Evolutionary conservation across 2,888 invertebrate species (phyloP).

Genomic region (Apamea anceps): DNA sequence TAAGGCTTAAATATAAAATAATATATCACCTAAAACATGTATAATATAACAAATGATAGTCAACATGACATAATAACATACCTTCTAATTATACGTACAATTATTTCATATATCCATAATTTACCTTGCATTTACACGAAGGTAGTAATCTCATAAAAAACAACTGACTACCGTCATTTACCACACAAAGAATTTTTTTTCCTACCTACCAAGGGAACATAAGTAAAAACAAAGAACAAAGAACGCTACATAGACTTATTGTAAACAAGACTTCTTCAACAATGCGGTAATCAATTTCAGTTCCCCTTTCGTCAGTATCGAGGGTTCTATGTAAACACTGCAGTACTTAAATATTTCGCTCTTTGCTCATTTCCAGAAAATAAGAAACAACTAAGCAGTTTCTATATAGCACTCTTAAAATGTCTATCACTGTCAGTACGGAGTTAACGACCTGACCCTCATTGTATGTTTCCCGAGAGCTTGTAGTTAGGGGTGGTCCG

Average conservation of each 20-base stretch:
- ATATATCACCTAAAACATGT: too few species aligned
- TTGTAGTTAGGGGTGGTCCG: neutral
- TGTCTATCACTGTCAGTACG: neutral
- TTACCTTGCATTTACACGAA: too few species aligned
- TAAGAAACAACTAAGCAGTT: neutral
- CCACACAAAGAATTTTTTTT: too few species aligned
- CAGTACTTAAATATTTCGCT: neutral
- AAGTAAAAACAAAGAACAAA: too few species aligned
- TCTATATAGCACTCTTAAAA: neutral
- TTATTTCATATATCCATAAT: too few species aligned
- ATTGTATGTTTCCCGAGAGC: neutral
- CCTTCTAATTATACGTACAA: too few species aligned
- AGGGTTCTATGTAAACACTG: neutral
- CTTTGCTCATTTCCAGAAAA: neutral
- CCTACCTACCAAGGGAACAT: neutral
- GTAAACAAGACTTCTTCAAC: neutral
- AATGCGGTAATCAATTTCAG: neutral
- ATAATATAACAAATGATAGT: too few species aligned
- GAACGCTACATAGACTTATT: neutral
- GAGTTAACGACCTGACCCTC: slow-evolving; percentile 27
- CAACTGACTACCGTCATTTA: too few species aligned
- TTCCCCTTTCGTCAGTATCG: neutral
- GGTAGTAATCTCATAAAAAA: too few species aligned
- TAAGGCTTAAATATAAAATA: too few species aligned
- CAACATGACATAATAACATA: too few species aligned